A percentile compares a stretch with the other conserved stretches of the same genome.
phyloP scores from a whole-genome alignment of 2,797 vertebrate species.

The Taeniopygia guttata region DNA sequence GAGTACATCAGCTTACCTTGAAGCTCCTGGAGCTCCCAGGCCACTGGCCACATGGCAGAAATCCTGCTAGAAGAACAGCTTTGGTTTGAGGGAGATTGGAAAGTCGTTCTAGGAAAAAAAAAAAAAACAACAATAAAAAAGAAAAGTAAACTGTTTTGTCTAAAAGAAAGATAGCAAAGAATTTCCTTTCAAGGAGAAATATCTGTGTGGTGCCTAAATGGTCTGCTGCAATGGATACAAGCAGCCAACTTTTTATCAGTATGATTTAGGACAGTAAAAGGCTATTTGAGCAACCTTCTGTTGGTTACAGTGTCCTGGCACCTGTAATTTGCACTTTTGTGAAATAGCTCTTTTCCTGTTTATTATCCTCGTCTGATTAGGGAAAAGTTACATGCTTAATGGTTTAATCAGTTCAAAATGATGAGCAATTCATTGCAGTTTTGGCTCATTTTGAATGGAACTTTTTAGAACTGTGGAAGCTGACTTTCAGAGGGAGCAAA shows the following conservation, averaged over 20 bases:
- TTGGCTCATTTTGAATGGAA: not conserved
- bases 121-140: not conserved
- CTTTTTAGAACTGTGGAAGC: not conserved
- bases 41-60: not conserved
- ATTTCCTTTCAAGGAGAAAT: not conserved
- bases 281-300: not conserved
- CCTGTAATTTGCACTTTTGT: not conserved
- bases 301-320: not conserved
- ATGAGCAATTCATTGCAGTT: not conserved
- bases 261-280: not conserved
- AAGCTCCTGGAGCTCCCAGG: not conserved
- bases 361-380: not conserved
- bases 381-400: not conserved
- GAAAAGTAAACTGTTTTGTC: not conserved
- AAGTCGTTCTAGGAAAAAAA: not conserved
- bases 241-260: not conserved
- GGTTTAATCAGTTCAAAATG: not conserved
- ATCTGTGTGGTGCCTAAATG: not conserved
- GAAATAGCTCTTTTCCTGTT: not conserved
- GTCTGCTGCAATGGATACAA: not conserved
- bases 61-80: not conserved
- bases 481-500: not conserved
- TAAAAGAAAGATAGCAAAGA: not conserved
- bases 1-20: not conserved
- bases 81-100: not conserved